phyloP scores from a whole-genome alignment of 2,888 invertebrate genomes.

The Lasioglossum pauxillum region DNA sequence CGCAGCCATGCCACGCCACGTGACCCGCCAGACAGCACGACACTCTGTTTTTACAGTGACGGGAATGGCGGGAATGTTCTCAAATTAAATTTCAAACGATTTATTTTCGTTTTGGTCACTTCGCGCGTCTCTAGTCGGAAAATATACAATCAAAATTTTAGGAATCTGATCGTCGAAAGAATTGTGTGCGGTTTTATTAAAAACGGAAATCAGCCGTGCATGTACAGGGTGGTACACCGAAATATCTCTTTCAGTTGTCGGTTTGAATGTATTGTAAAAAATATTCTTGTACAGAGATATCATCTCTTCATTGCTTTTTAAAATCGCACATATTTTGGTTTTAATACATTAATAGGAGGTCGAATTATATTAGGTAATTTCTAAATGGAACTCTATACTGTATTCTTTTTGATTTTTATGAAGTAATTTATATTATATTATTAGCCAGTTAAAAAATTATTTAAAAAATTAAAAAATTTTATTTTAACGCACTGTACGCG shows the following conservation, averaged over 20 bases:
- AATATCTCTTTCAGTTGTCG: not conserved
- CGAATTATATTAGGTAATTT: not conserved
- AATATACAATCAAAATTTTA: not conserved
- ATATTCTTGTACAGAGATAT: not conserved
- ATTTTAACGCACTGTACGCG: not conserved
- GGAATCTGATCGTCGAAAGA: not conserved
- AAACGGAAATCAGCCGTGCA: not conserved
- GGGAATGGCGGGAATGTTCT: not conserved
- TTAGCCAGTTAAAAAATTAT: not conserved
- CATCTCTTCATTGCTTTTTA: not conserved
- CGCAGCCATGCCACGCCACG: not conserved
- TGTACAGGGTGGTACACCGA: not conserved
- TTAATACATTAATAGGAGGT: not conserved
- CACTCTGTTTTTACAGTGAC: constrained; percentile 14
- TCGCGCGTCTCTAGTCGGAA: not conserved
- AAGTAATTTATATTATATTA: not conserved
- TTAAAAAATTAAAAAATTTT: not conserved
- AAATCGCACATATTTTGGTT: not conserved
- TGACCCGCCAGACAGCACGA: constrained; percentile 7
- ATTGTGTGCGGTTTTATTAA: not conserved
- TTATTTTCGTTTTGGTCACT: not conserved
- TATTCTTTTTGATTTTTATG: not conserved
- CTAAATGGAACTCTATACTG: not conserved
- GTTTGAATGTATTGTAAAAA: not conserved
- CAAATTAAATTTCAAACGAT: not conserved